Evolutionary conservation across 2,888 invertebrate genomes (phyloP), one percentile per base, ranked within the genome.

Genomic region (Apodemia duryi): DNA sequence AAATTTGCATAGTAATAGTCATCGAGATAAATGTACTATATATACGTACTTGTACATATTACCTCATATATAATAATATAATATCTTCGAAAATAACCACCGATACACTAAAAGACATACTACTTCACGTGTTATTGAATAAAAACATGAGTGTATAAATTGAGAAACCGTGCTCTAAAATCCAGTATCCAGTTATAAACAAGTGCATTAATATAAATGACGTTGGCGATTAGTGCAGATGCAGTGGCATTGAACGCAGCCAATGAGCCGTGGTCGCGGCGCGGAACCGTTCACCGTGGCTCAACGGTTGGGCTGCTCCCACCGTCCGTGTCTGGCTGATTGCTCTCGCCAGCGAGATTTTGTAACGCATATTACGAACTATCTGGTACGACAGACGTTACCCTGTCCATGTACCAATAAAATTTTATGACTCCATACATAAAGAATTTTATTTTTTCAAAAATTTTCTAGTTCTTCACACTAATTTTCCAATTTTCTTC

Each of bases 231-330:
- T 51, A 51, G 49, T 51, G 57, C 66, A 64, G 60, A 64, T 64
- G 51, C 62, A 64, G 63, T 74, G 82, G 78, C 82, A 85, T 85
- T 86, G 85, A 84, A 79, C 76, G 77, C 75, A 75, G 68, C 72
- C 83, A 82, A 80, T 86, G 80, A 77, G 73, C 82, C 81, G 83
- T 83, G 80, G 81, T 78, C 73, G 71, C 54, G 73, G 43, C 11
- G 49, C 43, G 7, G 66, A 62, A 66, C 63, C 64, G 62, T 63
- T 63, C 54, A n/a, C 64, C 21, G 61, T 35, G 38, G 49, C 61
- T 21, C 10, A 10, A n/a, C 60, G 46, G 32, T 46, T 32, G 46
- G 49, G 5, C 49, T 21, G 21, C 43, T 46, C 61, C 13, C 61
- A 21, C 28, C 35, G 57, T 10, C 32, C 43, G 43, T 32, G 32